Evolutionary conservation across 2,113 vertebrate species (phyloP), one percentile per base, ranked within the genome.

Genomic region (Pseudorasbora parva): DNA sequence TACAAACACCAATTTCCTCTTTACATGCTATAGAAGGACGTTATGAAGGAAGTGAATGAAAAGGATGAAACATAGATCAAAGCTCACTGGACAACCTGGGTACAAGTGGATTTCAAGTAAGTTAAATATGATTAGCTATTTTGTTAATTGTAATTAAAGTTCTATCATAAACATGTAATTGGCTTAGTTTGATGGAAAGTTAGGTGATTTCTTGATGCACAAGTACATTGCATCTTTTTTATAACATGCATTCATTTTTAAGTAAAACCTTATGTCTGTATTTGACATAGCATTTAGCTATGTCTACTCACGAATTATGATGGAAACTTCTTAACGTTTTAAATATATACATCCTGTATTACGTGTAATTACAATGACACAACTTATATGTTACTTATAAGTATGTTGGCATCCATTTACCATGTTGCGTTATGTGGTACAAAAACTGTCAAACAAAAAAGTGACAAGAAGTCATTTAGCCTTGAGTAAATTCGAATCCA

Each of bases 1-100:
- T 41, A n/a, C 66, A 69, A n/a, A 69, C 5, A 33, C 30, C 9
- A 41, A 41, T 78, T 78, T 78, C 76, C 76, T 78, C 76, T 60
- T 78, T 62, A n/a, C n/a, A 6, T 43, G 56, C 45, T 43, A 23
- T 37, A 78, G 9, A 60, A 78, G 75, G 75, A 78, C 45, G 33
- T 17, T 43, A 71, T 71, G 11, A 43, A 45, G 68, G 76, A 78
- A 37, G 14, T 78, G n/a, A 62, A 78, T 43, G 21, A 43, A 41
- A 15, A 62, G 19, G 7, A 41, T 4, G 7, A 62, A 25, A 43
- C 71, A 27, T 14, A 60, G 21, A 78, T 78, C n/a, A 60, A 60
- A 43, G 37, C 37, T 27, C 56, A 45, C 37, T 27, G 56, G 37
- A 60, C 56, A 11, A 30, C 33, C 43, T 60, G 75, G 6, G 7